Evolutionary conservation across 1,140 invertebrate genomes (phyloP), one percentile per base, ranked within the genome.

Genomic region (Megalopta genalis): DNA sequence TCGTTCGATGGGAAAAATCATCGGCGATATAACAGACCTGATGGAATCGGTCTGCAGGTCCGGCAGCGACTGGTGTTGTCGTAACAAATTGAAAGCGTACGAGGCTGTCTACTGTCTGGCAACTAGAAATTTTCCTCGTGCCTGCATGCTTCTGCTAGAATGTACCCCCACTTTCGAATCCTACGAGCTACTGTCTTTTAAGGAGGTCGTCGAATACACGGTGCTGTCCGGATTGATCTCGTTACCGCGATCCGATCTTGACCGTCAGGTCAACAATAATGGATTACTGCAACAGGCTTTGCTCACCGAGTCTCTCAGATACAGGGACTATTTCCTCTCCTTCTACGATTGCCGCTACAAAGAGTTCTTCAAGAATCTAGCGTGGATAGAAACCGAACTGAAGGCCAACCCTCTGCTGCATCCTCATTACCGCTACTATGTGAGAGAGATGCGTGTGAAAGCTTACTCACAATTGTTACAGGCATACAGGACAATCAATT

Each of bases 151-250:
- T 42, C 96, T 97, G 89, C 91, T 97, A 37, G 96, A 97, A 84
- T 96, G 96, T 49, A 95, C 97, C 42, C 96, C 96, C 21, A 97
- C 97, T 10, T 97, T 97, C 91, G 96, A 96, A 37, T 96, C 96
- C 14, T 96, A 96, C 88, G 96, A 97, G 91, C 90, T 97, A 42
- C 96, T 97, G 94, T 94, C 96, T 67, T 97, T 91, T 54, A 86
- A 85, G 63, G 81, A 83, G 60, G 71, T 88, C 54, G 80, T 86
- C 37, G 77, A 81, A 9, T 86, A 82, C 59, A 82, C 67, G 8
- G 46, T 81, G 18, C 18, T 85, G 14, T 77, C 88, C 8, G 89
- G 86, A 60, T 87, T 88, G 85, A 91, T 91, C 42, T 90, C 89
- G 46, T 82, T 91, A 23, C 83, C 86, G 37, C 86, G 87, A 54